Base-by-base conservation (phyloP, 2,888 invertebrate species). In the Orchesellides sinensis region DNA sequence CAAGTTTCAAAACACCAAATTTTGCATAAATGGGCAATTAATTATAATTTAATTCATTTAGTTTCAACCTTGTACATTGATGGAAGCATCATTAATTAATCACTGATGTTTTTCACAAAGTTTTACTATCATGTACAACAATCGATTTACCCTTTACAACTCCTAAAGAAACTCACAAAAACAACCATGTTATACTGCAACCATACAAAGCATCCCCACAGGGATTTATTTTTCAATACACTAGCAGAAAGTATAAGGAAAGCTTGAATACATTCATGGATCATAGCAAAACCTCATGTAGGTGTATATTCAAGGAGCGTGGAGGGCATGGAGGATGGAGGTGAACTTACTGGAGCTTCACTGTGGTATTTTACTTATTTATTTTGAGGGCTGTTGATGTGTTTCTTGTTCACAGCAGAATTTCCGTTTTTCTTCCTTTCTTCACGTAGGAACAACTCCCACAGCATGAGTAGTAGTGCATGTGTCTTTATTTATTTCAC, bases 161-260 rank as follows among this genome's bases (percentile, higher is more conserved):
- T 66, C 66, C 75, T 35, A 75, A 75, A 66, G 66, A 68, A 75
- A 56, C 65, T 66, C 25, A 40, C 25, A 56, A 56, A 27, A 68
- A 75, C 54, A 75, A 3, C 14, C 4, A 66, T 66, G 40, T 75
- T 10, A 32, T 10, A 32, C 10, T n/a, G 75, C 66, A 75, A 75
- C 61, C 54, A 61, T 54, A 59, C 66, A 49, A 47, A 61, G 65
- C 56, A 75, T 52, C 75, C 75, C 75, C 75, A 66, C 40, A 66
- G 75, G 75, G 75, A 75, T 75, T 75, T 75, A 75, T 66, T 75
- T 75, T 54, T 66, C 75, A 75, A 75, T 75, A 68, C 59, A 59
- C 27, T 17, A 3, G 17, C n/a, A n/a, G n/a, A n/a, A 49, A 49
- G 12, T 35, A 35, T 35, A 6, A 35, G 40, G 6, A 12, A 35